Evolutionary conservation across 2,888 invertebrate species (phyloP), one percentile per base, ranked within the genome.

Genomic region (Rhagium mordax): DNA sequence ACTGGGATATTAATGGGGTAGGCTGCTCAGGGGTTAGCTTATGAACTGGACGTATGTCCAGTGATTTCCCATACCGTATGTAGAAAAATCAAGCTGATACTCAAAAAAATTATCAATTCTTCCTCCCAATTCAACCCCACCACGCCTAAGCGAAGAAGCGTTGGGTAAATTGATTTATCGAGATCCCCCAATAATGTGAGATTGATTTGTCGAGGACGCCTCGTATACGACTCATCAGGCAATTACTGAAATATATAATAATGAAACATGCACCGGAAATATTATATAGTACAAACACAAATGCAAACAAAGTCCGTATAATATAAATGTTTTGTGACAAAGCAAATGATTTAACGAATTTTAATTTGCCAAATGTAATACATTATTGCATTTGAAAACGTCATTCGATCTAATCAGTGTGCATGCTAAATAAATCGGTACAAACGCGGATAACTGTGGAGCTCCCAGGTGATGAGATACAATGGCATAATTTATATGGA

Each of bases 401-500:
- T 70, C 74, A 77, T 61, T 70, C 61, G 73, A 74, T 76, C 71
- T 78, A 72, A 77, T 77, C 74, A 74, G 74, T 62, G 70, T 69
- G 70, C 48, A 61, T 71, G 74, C 59, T 67, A 71, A 72, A 75
- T 75, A 75, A 75, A 77, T 75, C 73, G 77, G 66, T 72, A 69
- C 68, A 73, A 70, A 71, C 75, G 69, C 62, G 65, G 72, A 72
- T 74, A 66, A 64, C 51, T 71, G 73, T 71, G 69, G 62, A 70
- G 78, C 76, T 74, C 76, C 78, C 81, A 81, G 79, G 80, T 81
- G 81, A 81, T 79, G 81, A 81, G 80, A 80, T 79, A 79, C 78
- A 78, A 77, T 79, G 77, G 76, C 78, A 79, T 82, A 81, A 82
- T 83, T 83, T 81, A 81, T 82, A 78, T 77, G 74, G 64, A 81